Evolutionary conservation across 2,888 invertebrate genomes (phyloP), one percentile per base, ranked within the genome.

Genomic region (Phortica magna): DNA sequence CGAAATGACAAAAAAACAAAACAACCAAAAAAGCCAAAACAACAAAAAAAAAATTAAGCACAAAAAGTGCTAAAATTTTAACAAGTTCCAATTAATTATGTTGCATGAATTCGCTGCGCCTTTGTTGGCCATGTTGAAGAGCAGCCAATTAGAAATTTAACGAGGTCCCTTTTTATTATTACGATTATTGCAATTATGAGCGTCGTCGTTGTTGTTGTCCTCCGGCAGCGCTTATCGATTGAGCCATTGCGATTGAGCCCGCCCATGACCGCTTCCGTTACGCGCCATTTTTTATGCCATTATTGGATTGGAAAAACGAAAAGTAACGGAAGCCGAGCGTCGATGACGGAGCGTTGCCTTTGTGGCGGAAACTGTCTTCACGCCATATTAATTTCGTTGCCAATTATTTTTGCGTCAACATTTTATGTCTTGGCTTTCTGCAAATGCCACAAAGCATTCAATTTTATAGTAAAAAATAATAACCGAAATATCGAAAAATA

Each of bases 81-180:
- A 19, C 19, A 22, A 61, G 61, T 55, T 55, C 22, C 61, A 61
- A 61, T 61, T 61, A 61, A 61, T 61, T 61, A 61, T 61, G 19
- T 22, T 4, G 19, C 7, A 19, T 61, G 19, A 6, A 19, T 31
- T 31, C 31, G 31, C 31, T 31, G 5, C 61, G 17, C 22, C 19
- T 17, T 61, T 61, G 10, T 19, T 17, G 55, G 10, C 12, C 55
- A 4, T 31, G n/a, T 31, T 31, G 31, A 14, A 14, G 55, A 14
- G 61, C 61, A 61, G 22, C 61, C 61, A 61, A 22, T 61, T 61
- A 61, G 61, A 61, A 61, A 61, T 61, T 61, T 61, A 61, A 61
- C 31, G 61, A 61, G 61, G 19, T 7, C 17, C 61, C n/a, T 61
- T 61, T 61, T 61, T 55, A 55, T 55, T 14, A 55, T 55, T 14